Evolutionary conservation across 2,888 invertebrate species (phyloP), one percentile per base, ranked within the genome.

Genomic region (Dolichomitus sp.): DNA sequence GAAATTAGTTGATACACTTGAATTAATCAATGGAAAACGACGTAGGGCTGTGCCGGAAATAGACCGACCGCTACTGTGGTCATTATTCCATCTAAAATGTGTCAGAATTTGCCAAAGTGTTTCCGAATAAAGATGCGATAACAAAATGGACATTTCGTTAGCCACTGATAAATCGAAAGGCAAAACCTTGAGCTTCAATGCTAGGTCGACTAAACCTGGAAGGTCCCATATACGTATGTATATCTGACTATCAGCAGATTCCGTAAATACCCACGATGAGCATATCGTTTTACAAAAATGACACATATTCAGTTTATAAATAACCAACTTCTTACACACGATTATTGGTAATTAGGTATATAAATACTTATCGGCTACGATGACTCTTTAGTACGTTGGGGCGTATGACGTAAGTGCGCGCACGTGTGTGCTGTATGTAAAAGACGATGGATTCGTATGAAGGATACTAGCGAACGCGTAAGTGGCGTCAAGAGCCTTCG

Each of bases 351-450:
- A 76, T 83, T 61, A 76, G 83, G 83, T 79, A 83, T 80, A 80
- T 83, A 83, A 83, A 83, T 83, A 83, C 66, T 83, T 76, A 83
- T 66, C 52, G n/a, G n/a, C 72, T 83, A 83, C 74, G 69, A 82
- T 83, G 83, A 83, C 72, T 83, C 82, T 83, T 83, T 72, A 79
- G 75, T 66, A 77, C 48, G n/a, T 69, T 59, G 45, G 45, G 75
- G 57, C 70, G 61, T 59, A 37, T 72, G 79, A 50, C 63, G 50
- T 30, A 66, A 66, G 12, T 19, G 19, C 61, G 37, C 61, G 17
- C 17, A 7, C 61, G 40, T 40, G 9, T 48, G 48, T 33, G 11
- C 50, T 50, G 33, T 17, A 33, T 59, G 57, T 37, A 48, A 69
- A 70, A 81, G 40, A 70, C 50, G 74, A 74, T 68, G 27, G 45